Evolutionary conservation across 2,113 vertebrate species (phyloP).

Genomic region (Xiphias gladius): DNA sequence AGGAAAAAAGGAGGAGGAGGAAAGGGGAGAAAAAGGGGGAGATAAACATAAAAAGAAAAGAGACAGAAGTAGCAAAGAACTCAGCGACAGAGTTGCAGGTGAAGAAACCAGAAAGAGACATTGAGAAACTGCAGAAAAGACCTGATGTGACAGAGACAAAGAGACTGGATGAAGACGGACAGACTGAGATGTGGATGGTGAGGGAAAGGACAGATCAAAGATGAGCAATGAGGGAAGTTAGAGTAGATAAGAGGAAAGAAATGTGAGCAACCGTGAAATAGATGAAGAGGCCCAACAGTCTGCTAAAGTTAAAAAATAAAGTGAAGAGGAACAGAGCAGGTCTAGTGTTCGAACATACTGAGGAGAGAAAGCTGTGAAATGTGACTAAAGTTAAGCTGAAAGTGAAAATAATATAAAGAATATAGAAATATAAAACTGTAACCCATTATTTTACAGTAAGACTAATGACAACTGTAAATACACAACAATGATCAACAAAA

Average conservation of each 20-base stretch:
- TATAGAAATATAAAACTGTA: neutral
- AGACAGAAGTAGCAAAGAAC: conserved; percentile 52
- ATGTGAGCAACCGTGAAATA: conserved; percentile 9
- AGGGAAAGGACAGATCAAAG: conserved; percentile 27
- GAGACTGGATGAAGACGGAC: conserved; percentile 32
- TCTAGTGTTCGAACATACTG: neutral
- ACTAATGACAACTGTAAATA: too few species aligned
- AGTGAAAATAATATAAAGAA: too few species aligned
- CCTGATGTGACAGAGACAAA: conserved; percentile 47
- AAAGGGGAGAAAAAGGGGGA: neutral
- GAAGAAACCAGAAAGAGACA: conserved; percentile 36
- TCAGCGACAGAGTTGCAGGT: conserved; percentile 48
- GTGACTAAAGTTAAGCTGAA: neutral
- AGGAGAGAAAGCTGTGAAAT: neutral
- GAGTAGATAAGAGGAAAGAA: neutral
- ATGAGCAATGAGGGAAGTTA: conserved; percentile 9
- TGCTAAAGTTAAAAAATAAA: neutral
- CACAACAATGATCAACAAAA: neutral
- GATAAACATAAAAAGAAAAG: conserved; percentile 37
- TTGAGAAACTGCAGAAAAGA: conserved; percentile 50
- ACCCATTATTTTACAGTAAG: neutral
- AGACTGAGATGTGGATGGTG: conserved; percentile 22
- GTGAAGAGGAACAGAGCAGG: neutral
- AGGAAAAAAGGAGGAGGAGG: neutral
- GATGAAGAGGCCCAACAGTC: neutral